Base-by-base conservation (phyloP, 2,888 invertebrate genomes). In the Caenorhabditis afra region DNA sequence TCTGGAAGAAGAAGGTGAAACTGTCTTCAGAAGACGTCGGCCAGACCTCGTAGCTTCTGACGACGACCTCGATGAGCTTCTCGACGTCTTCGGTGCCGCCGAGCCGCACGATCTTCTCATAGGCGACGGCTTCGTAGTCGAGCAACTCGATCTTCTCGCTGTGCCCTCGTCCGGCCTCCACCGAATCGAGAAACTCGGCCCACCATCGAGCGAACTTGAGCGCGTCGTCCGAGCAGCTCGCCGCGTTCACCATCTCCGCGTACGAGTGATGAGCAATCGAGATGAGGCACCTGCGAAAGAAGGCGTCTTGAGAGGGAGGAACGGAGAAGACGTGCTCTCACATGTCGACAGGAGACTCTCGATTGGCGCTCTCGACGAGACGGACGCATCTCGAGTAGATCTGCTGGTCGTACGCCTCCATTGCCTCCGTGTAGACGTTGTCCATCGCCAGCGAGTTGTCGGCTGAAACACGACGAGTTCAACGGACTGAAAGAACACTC, bases 371-470 rank as follows among this genome's bases (percentile, higher is more conserved):
- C 55, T 83, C 83, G 16, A 81, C 78, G 35, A 83, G 61, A 53
- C 79, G 70, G 29, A 83, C 79, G 50, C 81, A 81, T 65, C 83
- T 66, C 35, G 83, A 83, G 44, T 75, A 83, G n/a, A 83, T 83
- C 45, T 81, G 81, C n/a, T 81, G 81, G 52, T 83, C 81, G 57
- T 78, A 83, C 5, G 83, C 83, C 47, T 83, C 76, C 12, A 77
- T 62, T 11, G 83, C 83, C 59, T 66, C 62, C 23, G 66, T 49
- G 57, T 79, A 81, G 16, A 74, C 68, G 49, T 66, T 71, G 59
- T 71, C 73, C 7, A 50, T 66, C 47, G 20, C 37, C 16, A 52
- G 41, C 23, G 77, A 77, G 8, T 39, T 71, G 52, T 71, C 77
- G 23, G 77, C 77, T 77, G 66, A 7, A 77, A 61, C 0, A 8